Conservation (phyloP, 1,140 invertebrate genomes). For the Thaumetopoea pityocampa region DNA sequence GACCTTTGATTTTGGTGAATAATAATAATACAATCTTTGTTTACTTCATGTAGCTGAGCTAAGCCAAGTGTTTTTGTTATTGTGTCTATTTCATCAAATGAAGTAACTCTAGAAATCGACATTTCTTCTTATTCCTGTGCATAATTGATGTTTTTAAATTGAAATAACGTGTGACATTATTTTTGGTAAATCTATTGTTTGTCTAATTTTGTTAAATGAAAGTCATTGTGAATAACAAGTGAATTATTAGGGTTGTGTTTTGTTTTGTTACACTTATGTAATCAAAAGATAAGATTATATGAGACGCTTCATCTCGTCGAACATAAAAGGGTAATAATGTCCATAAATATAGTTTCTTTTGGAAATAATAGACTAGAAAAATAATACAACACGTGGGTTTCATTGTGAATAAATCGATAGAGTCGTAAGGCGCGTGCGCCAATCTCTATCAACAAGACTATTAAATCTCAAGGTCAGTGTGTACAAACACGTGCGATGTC, state of each 20-base stretch:
- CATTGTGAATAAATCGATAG: slow-evolving; percentile 65
- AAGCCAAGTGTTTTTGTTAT: slow-evolving; percentile 75
- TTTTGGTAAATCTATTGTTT: slow-evolving; percentile 9
- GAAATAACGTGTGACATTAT: neutral
- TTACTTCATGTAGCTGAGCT: slow-evolving; percentile 67
- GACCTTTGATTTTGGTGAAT: slow-evolving; percentile 73
- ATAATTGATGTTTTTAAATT: neutral
- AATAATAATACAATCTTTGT: slow-evolving; percentile 73
- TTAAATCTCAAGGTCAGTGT: slow-evolving; percentile 67
- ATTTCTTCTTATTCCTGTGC: slow-evolving; percentile 9
- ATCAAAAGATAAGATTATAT: slow-evolving; percentile 51
- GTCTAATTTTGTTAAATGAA: slow-evolving; percentile 53
- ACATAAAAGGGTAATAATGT: neutral
- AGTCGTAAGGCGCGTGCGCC: slow-evolving; percentile 63
- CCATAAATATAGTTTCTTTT: neutral
- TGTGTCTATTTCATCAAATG: slow-evolving; percentile 47
- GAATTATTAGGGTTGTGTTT: slow-evolving; percentile 40
- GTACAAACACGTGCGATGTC: slow-evolving; percentile 76
- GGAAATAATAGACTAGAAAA: slow-evolving; percentile 1
- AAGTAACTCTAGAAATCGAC: neutral
- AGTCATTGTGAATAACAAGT: slow-evolving; percentile 69
- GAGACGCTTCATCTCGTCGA: slow-evolving; percentile 15
- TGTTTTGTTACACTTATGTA: slow-evolving; percentile 60
- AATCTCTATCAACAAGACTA: slow-evolving; percentile 66
- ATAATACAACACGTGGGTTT: slow-evolving; percentile 57